phyloP scores from a whole-genome alignment of 2,113 vertebrate genomes.

The Machaerirhynchus nigripectus region DNA sequence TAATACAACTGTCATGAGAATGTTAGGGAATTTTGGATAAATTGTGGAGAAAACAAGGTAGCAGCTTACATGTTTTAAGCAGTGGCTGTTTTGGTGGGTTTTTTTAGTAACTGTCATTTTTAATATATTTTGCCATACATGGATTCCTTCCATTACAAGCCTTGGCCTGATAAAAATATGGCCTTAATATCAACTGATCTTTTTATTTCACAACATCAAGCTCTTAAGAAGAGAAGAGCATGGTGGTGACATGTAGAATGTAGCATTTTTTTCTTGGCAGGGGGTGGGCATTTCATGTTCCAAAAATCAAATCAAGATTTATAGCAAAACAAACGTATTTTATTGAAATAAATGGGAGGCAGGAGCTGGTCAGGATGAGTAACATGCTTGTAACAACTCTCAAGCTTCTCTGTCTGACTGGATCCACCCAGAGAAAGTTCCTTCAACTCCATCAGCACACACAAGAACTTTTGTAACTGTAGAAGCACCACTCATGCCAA shows the following conservation, averaged over 20 bases:
- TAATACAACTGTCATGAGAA: not conserved
- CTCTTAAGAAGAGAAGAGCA: not conserved
- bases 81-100: not conserved
- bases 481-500: not conserved
- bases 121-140: not conserved
- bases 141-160: not conserved
- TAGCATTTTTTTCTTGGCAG: not conserved
- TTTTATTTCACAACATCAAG: not conserved
- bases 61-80: not conserved
- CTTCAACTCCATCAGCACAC: not conserved
- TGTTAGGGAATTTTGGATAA: not conserved
- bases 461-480: not conserved
- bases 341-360: not conserved
- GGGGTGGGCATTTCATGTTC: not conserved
- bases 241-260: not conserved
- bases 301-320: conserved; percentile 1
- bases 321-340: not conserved
- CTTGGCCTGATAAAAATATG: not conserved
- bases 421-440: not conserved
- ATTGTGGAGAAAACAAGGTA: not conserved
- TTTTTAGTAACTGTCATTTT: not conserved
- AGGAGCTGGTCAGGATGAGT: not conserved
- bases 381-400: not conserved
- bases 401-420: not conserved
- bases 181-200: not conserved